phyloP scores from a whole-genome alignment of 2,888 invertebrate genomes.

The Shargacucullia verbasci region DNA sequence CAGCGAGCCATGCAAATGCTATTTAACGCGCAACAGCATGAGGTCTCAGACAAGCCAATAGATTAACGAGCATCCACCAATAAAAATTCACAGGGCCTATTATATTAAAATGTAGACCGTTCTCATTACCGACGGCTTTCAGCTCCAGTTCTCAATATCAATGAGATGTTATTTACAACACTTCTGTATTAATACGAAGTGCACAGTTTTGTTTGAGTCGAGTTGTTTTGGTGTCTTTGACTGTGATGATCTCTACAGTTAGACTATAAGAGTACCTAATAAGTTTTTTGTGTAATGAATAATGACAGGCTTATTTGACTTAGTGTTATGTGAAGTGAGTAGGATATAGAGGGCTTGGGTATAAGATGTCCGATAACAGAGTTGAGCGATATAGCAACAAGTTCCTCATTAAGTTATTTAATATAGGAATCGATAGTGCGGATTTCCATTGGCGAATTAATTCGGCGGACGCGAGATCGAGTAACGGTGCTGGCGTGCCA shows the following conservation, averaged over 20 bases:
- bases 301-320: slow-evolving; percentile 62
- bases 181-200: slow-evolving; percentile 55
- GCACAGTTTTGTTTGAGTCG: slow-evolving; percentile 56
- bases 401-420: slow-evolving; percentile 83
- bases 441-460: slow-evolving; percentile 86
- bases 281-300: slow-evolving; percentile 67
- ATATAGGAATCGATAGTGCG: slow-evolving; percentile 81
- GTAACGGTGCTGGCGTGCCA: slow-evolving; percentile 87
- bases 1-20: slow-evolving; percentile 78
- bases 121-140: slow-evolving; percentile 69
- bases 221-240: slow-evolving; percentile 76
- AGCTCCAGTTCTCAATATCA: slow-evolving; percentile 65
- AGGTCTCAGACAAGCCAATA: slow-evolving; percentile 66
- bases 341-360: slow-evolving; percentile 59
- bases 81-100: slow-evolving; percentile 71
- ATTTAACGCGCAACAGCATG: slow-evolving; percentile 76
- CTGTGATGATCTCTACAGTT: slow-evolving; percentile 73
- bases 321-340: slow-evolving; percentile 54
- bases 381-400: slow-evolving; percentile 74
- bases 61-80: slow-evolving; percentile 75
- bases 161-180: slow-evolving; percentile 64
- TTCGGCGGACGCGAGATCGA: slow-evolving; percentile 86
- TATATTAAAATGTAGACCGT: slow-evolving; percentile 52
- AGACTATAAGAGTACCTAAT: slow-evolving; percentile 73
- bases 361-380: slow-evolving; percentile 80